Percentiles rank a stretch among this genome's conserved stretches.
These are phyloP conservation scores for Maccullochella peelii DNA, from an alignment of 2,113 vertebrate genomes.

Conservation along the genomic window DNA sequence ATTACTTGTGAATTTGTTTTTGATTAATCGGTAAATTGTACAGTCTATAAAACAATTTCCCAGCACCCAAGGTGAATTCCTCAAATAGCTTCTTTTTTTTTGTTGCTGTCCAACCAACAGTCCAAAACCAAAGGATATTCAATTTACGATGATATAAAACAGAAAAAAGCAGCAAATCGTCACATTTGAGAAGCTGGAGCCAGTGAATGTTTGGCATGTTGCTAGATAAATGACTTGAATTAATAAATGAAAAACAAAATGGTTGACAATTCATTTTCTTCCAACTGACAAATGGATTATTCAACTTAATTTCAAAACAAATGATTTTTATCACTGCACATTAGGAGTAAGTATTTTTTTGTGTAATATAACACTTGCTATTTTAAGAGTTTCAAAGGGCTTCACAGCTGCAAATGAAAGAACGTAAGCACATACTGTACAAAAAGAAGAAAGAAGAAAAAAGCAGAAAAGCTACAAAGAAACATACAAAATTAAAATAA, in stretches of 20 bases:
- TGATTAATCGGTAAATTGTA: background rate
- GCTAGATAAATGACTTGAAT: background rate
- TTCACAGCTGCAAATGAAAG: background rate
- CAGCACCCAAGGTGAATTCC: background rate
- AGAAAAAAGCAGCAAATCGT: background rate
- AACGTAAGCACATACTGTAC: background rate
- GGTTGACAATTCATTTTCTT: background rate
- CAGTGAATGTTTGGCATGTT: background rate
- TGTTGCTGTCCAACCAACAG: background rate
- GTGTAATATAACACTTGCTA: background rate
- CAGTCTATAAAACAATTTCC: background rate
- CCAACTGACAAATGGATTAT: background rate
- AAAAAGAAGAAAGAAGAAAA: background rate
- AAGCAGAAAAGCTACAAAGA: background rate
- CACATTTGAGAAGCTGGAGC: background rate
- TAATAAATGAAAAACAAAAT: too few species aligned
- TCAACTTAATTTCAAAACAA: background rate
- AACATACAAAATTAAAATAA: background rate
- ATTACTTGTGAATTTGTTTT: background rate
- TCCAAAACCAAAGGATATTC: background rate
- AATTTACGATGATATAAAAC: background rate
- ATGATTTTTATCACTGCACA: background rate
- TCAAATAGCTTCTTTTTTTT: background rate
- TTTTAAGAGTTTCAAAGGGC: background rate
- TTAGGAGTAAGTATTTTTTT: background rate